Evolutionary conservation across 2,113 vertebrate genomes (phyloP), one percentile per base, ranked within the genome.

Genomic region (Ceyx melanurus): DNA sequence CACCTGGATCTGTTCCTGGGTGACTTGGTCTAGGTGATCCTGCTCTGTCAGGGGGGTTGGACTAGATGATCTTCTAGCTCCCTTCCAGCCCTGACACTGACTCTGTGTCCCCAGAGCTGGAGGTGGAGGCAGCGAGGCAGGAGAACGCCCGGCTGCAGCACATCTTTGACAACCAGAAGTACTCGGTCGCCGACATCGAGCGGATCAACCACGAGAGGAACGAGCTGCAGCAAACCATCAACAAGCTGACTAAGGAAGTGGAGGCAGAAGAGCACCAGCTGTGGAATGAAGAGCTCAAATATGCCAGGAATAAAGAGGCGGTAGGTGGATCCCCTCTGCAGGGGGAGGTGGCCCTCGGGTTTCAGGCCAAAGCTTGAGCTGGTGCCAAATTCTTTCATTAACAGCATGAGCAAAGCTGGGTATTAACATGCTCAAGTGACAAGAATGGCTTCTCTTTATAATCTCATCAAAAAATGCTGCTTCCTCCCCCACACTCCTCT

Each of bases 241-340:
- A 97, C 92, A 98, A 97, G 70, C 97, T 99, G 92, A 98, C 78
- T 66, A 98, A 98, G 82, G 98, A 98, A 81, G 93, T 99, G 10
- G 98, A 99, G 77, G 97, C 98, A 33, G 98, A 98, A 33, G 97
- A 99, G 66, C 98, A 98, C 86, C 98, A 98, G 53, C 94, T 98
- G 95, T 99, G 99, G 99, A 99, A 98, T 65, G 99, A 99, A 86
- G 99, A 99, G 93, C 96, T 99, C 21, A 98, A 98, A 78, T 97
- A 99, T 54, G 98, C 98, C 51, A 99, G 98, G 97, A 97, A 95
- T 81, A 99, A 98, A 94, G 99, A 99, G 65, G 97, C 98, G 97
- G 99, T 99, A 95, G 70, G 98, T 97, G 68, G 48, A 82, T 61
- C 11, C 18, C 35, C 74, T 17, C 50, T 37, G 5, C 7, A 5